Evolutionary conservation across 2,113 vertebrate genomes (phyloP), one percentile per base, ranked within the genome.

Genomic region (Notechis scutatus): DNA sequence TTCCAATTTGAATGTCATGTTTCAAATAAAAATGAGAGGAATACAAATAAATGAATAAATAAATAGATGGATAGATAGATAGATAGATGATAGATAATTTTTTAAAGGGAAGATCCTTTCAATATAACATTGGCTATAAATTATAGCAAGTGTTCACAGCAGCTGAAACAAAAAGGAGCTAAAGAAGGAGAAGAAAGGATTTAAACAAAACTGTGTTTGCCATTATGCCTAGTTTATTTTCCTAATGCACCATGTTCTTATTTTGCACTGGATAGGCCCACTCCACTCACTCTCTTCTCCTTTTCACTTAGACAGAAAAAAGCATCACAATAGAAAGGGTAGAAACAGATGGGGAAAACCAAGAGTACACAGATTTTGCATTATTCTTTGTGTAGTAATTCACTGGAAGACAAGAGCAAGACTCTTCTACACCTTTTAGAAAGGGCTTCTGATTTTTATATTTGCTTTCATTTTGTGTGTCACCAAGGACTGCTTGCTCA

Each of bases 1-100:
- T 97, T 97, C 96, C 87, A 93, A 97, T 97, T 96, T 98, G 97
- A 97, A 94, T 97, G 97, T 97, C 97, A 98, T 93, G 90, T 97
- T 96, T 98, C 97, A 96, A 81, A 95, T 90, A 96, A 97, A 96
- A 96, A 96, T 52, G 95, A 97, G 96, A 95, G 87, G 91, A 95
- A 95, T 89, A 95, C 1, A 92, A 42, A 93, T 93, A 94, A 81
- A 92, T 89, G 29, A 47, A 52, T 88, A 90, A 86, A 18, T 74
- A 39, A 15, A 18, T 74, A 74, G 85, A 18, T 74, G 20, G 15
- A 18, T 74, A 74, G 45, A 52, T 88, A 90, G 87, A 18, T 81
- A 39, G 34, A 20, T 74, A 74, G 85, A 93, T 93, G 85, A 18
- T 74, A 34, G 15, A 20, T 74, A 74, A 57, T 47, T 52, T 57